Conservation (phyloP, 2,888 invertebrate genomes). For the Acronicta alni region DNA sequence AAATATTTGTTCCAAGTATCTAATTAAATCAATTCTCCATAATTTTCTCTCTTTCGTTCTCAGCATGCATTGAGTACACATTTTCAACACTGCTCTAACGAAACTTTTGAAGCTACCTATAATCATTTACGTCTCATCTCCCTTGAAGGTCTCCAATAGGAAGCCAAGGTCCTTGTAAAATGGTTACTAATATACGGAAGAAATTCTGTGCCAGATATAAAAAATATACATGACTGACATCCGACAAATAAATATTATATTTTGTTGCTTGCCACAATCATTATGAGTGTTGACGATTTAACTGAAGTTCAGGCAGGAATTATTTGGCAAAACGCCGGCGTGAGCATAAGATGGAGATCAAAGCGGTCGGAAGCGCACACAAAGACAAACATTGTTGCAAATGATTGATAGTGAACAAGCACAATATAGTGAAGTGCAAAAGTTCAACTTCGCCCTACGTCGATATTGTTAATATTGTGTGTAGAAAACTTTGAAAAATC, state of each 20-base stretch:
- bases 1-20: too few species aligned
- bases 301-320: constrained; percentile 9
- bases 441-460: constrained; percentile 1
- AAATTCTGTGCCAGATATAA: constrained; percentile 10
- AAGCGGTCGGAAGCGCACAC: constrained; percentile 46
- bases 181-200: too few species aligned
- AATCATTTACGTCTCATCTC: too few species aligned
- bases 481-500: too few species aligned
- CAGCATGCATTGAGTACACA: too few species aligned
- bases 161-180: too few species aligned
- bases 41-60: too few species aligned
- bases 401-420: constrained; percentile 44
- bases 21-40: too few species aligned
- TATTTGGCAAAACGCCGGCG: constrained; percentile 47
- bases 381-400: constrained; percentile 43
- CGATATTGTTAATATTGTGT: too few species aligned
- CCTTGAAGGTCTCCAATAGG: too few species aligned
- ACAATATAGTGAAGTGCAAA: constrained; percentile 4
- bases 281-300: constrained; percentile 26
- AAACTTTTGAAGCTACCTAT: too few species aligned
- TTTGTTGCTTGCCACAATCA: constrained; percentile 14
- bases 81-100: too few species aligned
- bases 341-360: constrained; percentile 50
- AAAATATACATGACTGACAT: constrained; percentile 27
- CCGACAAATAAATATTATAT: constrained; percentile 5